Evolutionary conservation across 2,797 vertebrate species (phyloP).

Genomic region (Pseudochirops cupreus): DNA sequence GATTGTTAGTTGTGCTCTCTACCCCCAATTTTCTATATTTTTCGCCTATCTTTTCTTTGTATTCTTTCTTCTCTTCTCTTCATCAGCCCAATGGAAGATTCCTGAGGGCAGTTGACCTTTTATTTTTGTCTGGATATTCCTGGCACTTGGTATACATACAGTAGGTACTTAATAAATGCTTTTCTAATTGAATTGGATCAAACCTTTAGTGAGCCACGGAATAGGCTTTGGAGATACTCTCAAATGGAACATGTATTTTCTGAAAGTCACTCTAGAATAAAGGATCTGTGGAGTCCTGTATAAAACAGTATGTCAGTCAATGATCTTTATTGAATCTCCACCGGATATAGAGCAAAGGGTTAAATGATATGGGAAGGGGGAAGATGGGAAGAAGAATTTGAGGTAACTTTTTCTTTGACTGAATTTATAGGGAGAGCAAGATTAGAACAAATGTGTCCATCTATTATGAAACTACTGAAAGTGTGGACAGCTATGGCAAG

Average conservation of each 20-base stretch:
- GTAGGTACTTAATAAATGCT: neutral
- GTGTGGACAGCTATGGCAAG: neutral
- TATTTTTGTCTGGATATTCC: neutral
- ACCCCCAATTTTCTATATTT: too few species aligned
- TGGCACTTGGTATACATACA: neutral
- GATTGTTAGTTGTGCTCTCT: too few species aligned
- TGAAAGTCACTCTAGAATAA: neutral
- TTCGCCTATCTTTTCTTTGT: neutral
- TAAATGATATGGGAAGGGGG: neutral
- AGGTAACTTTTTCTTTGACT: neutral
- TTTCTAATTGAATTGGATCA: neutral
- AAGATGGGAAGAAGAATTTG: neutral
- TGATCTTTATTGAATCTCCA: conserved; percentile 13
- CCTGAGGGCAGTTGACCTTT: neutral
- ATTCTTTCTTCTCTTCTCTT: neutral
- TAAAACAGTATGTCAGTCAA: conserved; percentile 10
- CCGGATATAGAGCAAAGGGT: neutral
- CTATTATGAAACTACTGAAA: neutral
- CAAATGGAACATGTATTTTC: neutral
- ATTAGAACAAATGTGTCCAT: neutral
- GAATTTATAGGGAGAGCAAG: neutral
- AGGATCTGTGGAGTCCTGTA: neutral
- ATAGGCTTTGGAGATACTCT: neutral
- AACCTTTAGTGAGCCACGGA: neutral
- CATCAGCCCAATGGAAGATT: neutral